Evolutionary conservation across 2,113 vertebrate genomes (phyloP), one percentile per base, ranked within the genome.

Genomic region (Bos indicus): DNA sequence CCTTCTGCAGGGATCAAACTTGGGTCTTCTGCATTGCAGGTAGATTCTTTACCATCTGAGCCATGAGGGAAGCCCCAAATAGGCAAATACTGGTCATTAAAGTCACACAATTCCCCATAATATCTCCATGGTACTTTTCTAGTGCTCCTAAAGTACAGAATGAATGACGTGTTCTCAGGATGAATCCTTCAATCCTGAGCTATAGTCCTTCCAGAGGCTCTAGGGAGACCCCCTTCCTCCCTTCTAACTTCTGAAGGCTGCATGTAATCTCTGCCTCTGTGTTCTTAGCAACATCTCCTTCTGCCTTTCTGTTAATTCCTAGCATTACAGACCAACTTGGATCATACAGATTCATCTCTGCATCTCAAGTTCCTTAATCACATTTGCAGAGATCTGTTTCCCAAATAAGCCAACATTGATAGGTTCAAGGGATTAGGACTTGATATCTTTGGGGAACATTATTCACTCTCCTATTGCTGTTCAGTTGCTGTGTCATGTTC

Each of bases 191-290:
- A 13, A 1, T n/a, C 3, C 8, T 12, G 11, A 57, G 62, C 7
- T 10, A 10, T 2, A 4, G 0, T 48, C 1, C 26, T 48, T 48
- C 7, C 0, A 1, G 40, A 57, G 3, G 14, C 6, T 54, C 17
- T 13, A 1, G 13, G n/a, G 51, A 36, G 23, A 78, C 21, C 46
- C 7, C 26, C 11, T 6, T 7, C 7, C 21, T 59, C 28, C 23
- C 11, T 9, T 57, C 16, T 4, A 23, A 13, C 1, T 48, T 57
- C 46, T 13, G 8, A 8, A 12, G 19, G 36, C 40, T 62, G 4
- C 13, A 26, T 46, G 14, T 10, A 26, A 19, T 25, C 43, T 74
- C 21, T 60, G 17, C 13, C 19, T 77, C 3, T 2, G 2, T 51
- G 30, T 54, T 54, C 51, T 11, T 6, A 5, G 16, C 2, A 16